phyloP scores from a whole-genome alignment of 2,888 invertebrate species.

The Chirona hameri region DNA sequence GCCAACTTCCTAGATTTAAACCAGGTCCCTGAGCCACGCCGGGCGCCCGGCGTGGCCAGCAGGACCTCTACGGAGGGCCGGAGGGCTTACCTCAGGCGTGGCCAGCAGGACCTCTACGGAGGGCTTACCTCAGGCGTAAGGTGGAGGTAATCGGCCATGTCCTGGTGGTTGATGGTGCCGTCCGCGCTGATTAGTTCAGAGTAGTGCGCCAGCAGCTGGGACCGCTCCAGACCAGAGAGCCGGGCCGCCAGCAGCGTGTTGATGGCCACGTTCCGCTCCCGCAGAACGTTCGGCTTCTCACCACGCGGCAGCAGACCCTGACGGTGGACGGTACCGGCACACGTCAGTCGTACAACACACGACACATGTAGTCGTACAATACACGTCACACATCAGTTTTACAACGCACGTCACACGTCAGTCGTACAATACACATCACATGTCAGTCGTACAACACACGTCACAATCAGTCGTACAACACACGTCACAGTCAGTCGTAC shows the following conservation, averaged over 20 bases:
- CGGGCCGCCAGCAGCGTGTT: constrained; percentile 68
- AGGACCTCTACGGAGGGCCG: too few species aligned
- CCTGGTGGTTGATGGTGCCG: constrained; percentile 76
- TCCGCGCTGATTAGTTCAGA: constrained; percentile 41
- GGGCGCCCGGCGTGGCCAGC: too few species aligned
- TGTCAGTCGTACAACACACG: too few species aligned
- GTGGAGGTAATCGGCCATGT: constrained; percentile 88
- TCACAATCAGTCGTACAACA: too few species aligned
- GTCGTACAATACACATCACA: too few species aligned
- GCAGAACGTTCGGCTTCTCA: constrained; percentile 72
- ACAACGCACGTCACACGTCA: too few species aligned
- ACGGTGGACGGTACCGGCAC: neutral
- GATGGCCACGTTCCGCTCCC: constrained; percentile 70
- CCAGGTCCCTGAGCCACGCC: too few species aligned
- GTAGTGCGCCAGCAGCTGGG: constrained; percentile 43
- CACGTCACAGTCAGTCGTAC: too few species aligned
- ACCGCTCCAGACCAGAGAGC: constrained; percentile 54
- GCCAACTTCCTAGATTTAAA: too few species aligned
- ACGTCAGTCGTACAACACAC: neutral
- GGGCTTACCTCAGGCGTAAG: constrained; percentile 58
- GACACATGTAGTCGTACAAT: too few species aligned
- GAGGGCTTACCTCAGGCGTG: constrained; percentile 54
- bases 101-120: too few species aligned
- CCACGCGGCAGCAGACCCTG: constrained; percentile 86
- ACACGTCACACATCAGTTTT: too few species aligned